Percentiles rank a stretch among this genome's conserved stretches.
Evolutionary conservation across 2,888 invertebrate genomes (phyloP).

Genomic region (Megamerina dolium): DNA sequence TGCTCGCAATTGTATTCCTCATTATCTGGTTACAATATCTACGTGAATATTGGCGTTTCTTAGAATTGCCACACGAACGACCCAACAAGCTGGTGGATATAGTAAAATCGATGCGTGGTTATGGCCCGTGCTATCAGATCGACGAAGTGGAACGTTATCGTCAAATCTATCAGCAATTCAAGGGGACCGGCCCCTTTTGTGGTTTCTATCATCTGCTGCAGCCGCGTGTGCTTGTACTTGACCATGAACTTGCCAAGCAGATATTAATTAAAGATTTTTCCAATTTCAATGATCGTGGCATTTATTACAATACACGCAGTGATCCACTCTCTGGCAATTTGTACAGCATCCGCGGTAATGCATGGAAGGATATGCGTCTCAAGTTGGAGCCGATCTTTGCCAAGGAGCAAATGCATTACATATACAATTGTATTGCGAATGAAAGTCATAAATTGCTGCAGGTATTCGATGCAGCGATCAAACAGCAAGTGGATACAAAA

Average conservation of each 20-base stretch:
- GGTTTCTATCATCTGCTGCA: conserved; percentile 40
- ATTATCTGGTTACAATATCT: conserved; percentile 31
- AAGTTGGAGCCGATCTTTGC: conserved; percentile 45
- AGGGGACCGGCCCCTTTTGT: conserved; percentile 37
- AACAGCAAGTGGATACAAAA: conserved; percentile 39
- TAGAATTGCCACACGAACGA: conserved; percentile 37
- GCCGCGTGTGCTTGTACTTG: conserved; percentile 37
- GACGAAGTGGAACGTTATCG: conserved; percentile 28
- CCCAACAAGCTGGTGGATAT: conserved; percentile 34
- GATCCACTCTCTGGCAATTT: conserved; percentile 49
- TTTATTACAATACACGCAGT: conserved; percentile 39
- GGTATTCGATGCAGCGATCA: conserved; percentile 39
- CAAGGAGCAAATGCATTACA: conserved; percentile 38
- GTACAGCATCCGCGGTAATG: conserved; percentile 43
- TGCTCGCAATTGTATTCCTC: conserved; percentile 27
- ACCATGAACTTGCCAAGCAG: conserved; percentile 40
- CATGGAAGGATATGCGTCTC: conserved; percentile 48
- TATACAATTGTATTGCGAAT: conserved; percentile 28
- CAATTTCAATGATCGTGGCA: conserved; percentile 45
- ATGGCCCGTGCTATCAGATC: conserved; percentile 11
- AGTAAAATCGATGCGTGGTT: conserved; percentile 24
- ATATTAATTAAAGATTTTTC: conserved; percentile 45
- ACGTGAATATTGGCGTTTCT: conserved; percentile 38
- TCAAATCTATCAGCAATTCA: conserved; percentile 36
- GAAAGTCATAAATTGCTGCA: conserved; percentile 27